Conservation (phyloP, 1,140 invertebrate genomes). For the Aphis gossypii region DNA sequence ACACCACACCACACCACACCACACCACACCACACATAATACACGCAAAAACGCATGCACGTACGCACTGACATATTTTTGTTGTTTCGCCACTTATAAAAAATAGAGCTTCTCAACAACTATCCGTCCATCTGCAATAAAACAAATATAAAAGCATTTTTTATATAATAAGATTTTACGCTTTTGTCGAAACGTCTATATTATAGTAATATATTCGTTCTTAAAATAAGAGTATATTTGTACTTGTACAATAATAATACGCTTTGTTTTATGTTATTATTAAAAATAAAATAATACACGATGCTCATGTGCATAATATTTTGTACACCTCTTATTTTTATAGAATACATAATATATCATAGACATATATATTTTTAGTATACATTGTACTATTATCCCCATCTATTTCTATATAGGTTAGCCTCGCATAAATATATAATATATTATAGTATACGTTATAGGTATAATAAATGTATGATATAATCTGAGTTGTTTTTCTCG, state of each 20-base stretch:
- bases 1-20: too few relatives aligned
- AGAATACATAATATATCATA: neutral
- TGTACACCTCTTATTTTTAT: neutral
- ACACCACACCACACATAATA: too few relatives aligned
- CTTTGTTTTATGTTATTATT: constrained; percentile 2
- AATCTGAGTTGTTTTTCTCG: too few relatives aligned
- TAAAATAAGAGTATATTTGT: neutral
- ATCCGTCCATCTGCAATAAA: neutral
- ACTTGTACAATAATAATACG: neutral
- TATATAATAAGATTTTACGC: neutral
- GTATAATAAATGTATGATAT: too few relatives aligned
- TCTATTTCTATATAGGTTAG: neutral
- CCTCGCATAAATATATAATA: neutral
- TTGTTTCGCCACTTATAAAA: neutral
- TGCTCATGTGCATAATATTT: neutral
- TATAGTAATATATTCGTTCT: neutral
- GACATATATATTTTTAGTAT: neutral
- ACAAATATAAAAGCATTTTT: neutral
- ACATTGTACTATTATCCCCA: neutral
- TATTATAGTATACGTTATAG: too few relatives aligned
- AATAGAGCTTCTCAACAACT: neutral
- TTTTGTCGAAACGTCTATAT: neutral
- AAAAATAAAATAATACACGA: neutral
- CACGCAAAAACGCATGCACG: neutral
- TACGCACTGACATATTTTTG: neutral